Conservation (phyloP, 2,797 vertebrate species). For the Chiropotes sagulatus region DNA sequence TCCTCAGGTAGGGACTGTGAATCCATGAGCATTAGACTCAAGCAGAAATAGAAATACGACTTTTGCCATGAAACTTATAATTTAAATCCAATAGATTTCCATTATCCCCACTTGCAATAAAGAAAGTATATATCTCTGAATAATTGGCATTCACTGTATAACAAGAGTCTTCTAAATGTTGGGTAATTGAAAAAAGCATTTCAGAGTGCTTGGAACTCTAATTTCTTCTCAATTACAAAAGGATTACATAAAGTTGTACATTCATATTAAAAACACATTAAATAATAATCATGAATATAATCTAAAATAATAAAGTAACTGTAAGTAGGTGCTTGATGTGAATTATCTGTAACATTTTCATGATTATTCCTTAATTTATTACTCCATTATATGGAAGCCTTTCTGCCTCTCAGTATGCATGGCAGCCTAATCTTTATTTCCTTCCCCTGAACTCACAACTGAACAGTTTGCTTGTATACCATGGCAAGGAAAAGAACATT, state of each 20-base stretch:
- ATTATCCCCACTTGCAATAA: neutral
- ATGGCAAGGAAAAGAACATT: constrained; percentile 41
- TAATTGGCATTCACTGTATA: constrained; percentile 50
- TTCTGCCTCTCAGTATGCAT: constrained; percentile 20
- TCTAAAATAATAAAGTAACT: constrained; percentile 70
- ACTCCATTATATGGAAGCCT: constrained; percentile 17
- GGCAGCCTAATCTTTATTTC: neutral
- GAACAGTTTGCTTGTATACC: neutral
- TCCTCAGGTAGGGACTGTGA: neutral
- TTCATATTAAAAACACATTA: constrained; percentile 71
- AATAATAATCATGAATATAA: constrained; percentile 63
- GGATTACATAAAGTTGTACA: constrained; percentile 52
- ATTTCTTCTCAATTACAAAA: constrained; percentile 60
- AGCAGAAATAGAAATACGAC: neutral
- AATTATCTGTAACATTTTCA: constrained; percentile 65
- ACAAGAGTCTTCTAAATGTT: constrained; percentile 51
- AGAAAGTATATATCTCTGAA: neutral
- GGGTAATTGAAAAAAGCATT: constrained; percentile 48
- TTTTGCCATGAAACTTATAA: neutral
- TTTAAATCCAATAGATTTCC: neutral
- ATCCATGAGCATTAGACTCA: neutral
- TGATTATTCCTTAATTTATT: constrained; percentile 73
- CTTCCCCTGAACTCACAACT: constrained; percentile 19
- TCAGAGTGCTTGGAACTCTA: constrained; percentile 63
- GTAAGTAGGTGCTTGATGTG: constrained; percentile 54